Evolutionary conservation across 2,797 vertebrate species (phyloP).

Genomic region (Anniella stebbinsi): DNA sequence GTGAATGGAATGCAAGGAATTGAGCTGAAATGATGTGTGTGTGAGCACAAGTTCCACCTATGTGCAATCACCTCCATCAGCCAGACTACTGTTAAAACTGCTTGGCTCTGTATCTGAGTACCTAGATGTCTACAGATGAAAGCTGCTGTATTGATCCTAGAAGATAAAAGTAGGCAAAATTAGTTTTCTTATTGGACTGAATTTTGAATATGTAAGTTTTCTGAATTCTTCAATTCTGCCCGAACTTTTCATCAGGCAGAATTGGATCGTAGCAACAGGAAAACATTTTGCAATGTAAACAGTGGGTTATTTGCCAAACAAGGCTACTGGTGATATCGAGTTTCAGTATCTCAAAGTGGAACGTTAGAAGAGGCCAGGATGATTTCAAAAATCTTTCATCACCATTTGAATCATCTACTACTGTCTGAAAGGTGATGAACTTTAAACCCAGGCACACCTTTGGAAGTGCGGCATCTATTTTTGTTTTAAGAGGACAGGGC

Average conservation of each 20-base stretch:
- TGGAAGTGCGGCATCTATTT: background rate
- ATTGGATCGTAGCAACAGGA: background rate
- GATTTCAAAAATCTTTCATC: background rate
- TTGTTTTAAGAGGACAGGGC: background rate
- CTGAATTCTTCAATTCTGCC: too few relatives aligned
- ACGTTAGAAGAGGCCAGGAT: background rate
- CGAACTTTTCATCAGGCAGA: background rate
- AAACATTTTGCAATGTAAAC: background rate
- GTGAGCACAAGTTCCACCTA: slow-evolving; percentile 4
- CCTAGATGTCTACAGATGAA: background rate
- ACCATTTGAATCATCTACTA: background rate
- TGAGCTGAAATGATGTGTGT: background rate
- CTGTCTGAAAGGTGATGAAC: background rate
- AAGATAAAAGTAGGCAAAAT: background rate
- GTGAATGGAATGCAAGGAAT: background rate
- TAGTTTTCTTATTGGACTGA: background rate
- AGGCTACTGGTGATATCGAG: background rate
- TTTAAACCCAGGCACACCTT: background rate
- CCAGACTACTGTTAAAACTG: background rate
- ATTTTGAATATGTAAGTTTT: background rate
- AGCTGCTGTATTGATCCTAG: background rate
- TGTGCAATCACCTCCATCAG: background rate
- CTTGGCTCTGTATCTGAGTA: background rate
- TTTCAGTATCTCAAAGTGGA: background rate
- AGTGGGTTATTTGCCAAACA: background rate